Evolutionary conservation across 2,797 vertebrate species (phyloP).

Genomic region (Lophius americanus): DNA sequence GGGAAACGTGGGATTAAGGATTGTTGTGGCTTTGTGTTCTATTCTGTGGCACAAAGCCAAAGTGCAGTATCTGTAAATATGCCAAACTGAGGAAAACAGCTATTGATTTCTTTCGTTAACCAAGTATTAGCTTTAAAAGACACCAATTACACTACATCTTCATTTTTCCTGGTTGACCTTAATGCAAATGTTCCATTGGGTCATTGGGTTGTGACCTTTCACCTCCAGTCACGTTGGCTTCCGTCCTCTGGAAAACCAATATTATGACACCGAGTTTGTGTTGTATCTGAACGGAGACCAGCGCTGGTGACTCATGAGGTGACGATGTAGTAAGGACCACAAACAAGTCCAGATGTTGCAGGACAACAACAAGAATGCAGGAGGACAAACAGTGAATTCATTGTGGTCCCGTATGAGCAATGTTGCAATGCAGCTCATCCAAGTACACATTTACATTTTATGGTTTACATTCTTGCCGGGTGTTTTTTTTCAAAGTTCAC

Average conservation of each 20-base stretch:
- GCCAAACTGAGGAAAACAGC: too few species aligned
- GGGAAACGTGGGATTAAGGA: neutral
- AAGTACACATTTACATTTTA: neutral
- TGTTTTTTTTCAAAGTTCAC: conserved; percentile 3
- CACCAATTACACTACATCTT: too few species aligned
- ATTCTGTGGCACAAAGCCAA: neutral
- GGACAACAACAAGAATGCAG: neutral
- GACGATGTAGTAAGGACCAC: neutral
- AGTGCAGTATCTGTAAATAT: neutral
- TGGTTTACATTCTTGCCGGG: conserved; percentile 10
- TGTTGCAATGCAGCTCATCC: neutral
- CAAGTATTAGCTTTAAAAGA: too few species aligned
- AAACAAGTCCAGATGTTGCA: neutral
- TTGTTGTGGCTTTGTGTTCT: too few species aligned
- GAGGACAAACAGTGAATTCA: conserved; percentile 1
- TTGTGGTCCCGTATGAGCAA: too few species aligned
- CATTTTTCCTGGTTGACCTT: too few species aligned
- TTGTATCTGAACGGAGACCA: neutral
- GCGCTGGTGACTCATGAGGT: conserved; percentile 15
- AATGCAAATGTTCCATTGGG: too few species aligned
- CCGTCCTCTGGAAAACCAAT: too few species aligned
- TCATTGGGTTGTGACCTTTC: too few species aligned
- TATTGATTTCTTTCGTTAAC: too few species aligned
- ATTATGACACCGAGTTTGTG: neutral
- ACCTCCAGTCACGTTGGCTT: too few species aligned